Percentiles rank a stretch among this genome's conserved stretches.
Evolutionary conservation across 1,140 invertebrate genomes (phyloP).

Genomic region (Psix sp.): DNA sequence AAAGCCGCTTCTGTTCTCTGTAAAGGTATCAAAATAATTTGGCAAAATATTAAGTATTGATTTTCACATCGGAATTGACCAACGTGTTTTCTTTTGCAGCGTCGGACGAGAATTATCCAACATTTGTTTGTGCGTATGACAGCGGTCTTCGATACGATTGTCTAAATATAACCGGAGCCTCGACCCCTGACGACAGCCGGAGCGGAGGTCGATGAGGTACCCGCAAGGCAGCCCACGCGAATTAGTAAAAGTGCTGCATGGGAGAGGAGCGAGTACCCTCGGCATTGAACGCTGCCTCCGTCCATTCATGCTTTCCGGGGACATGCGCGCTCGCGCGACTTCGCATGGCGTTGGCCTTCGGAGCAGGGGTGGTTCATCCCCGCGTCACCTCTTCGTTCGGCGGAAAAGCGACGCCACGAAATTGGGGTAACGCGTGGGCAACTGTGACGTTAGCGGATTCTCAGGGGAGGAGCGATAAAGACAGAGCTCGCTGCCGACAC

Average conservation of each 20-base stretch:
- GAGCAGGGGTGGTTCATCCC: constrained; percentile 45
- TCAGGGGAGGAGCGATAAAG: neutral
- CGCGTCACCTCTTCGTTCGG: constrained; percentile 9
- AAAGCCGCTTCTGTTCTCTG: no score
- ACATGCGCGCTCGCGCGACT: constrained; percentile 46
- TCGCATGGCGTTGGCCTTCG: constrained; percentile 47
- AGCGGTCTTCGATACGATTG: constrained; percentile 12
- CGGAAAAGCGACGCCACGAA: constrained; percentile 30
- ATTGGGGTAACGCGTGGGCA: constrained; percentile 46
- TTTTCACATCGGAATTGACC: no score
- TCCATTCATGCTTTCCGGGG: constrained; percentile 61
- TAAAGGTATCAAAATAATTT: no score
- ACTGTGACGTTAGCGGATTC: constrained; percentile 38
- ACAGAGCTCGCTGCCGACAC: neutral
- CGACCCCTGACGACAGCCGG: constrained; percentile 37
- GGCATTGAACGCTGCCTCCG: constrained; percentile 50
- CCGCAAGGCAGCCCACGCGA: constrained; percentile 48
- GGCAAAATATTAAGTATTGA: no score
- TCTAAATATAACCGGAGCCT: constrained; percentile 56
- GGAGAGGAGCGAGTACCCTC: constrained; percentile 40
- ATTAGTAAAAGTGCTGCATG: constrained; percentile 50
- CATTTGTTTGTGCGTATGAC: constrained; percentile 2
- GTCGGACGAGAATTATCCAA: neutral
- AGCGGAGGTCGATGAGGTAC: constrained; percentile 49
- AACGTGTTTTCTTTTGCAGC: neutral